Base-by-base conservation (phyloP, 2,888 invertebrate genomes). In the Eupithecia centaureata region DNA sequence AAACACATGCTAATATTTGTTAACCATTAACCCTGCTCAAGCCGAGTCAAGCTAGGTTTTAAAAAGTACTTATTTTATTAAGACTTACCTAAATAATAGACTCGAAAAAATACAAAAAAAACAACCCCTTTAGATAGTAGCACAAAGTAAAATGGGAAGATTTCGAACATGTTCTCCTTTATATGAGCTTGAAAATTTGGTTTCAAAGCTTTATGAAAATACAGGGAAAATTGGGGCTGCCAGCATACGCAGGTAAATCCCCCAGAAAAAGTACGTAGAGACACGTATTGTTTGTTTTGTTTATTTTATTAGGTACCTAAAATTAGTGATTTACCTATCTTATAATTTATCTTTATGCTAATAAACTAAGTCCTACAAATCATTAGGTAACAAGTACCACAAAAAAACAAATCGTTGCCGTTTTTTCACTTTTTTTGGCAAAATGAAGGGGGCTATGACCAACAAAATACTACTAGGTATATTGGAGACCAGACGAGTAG, bases 161-260 rank as follows among this genome's bases (percentile, higher is more conserved):
- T 52, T 52, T 22, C 22, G 22, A 47, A 10, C 10, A 22, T 18
- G 10, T 10, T 47, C 10, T 3, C 22, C 22, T 47, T 47, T 47
- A 47, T 47, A 47, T 47, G 12, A 2, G 12, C 42, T 18, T 18
- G n/a, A 18, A 42, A n/a, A 42, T 10, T 18, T 42, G 18, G 42
- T 42, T 18, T 15, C 54, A 52, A 27, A 25, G 28, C n/a, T 52
- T 15, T 54, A 25, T 8, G 5, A 22, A 25, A n/a, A n/a, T n/a
- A 25, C 15, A 27, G 27, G 28, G n/a, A n/a, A 30, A 30, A 56
- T 56, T 56, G 7, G 56, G 56, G 56, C n/a, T 56, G 56, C 30
- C 30, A 56, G 30, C 56, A 7, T 56, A 28, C 27, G n/a, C 7
- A 30, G 30, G 56, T 52, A 30, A 30, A 56, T 56, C 30, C 56